These are phyloP conservation scores for Tangara arthus DNA, from an alignment of 2,797 vertebrate species.

Conservation along the genomic window DNA sequence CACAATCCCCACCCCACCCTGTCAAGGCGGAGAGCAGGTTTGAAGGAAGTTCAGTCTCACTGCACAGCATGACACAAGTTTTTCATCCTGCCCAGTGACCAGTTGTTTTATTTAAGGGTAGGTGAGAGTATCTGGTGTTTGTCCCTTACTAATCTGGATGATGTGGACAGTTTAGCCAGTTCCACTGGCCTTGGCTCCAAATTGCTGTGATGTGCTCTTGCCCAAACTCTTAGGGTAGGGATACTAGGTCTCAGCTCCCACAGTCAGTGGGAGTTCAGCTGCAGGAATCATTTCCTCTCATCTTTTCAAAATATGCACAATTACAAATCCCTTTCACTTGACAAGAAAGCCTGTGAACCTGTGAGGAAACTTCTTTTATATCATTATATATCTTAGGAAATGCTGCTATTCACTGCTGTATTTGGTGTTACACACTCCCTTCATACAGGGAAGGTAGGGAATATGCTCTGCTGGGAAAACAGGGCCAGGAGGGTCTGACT, in stretches of 20 bases:
- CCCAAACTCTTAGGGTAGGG: neutral
- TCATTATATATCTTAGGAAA: rapidly evolving
- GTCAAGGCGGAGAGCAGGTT: neutral
- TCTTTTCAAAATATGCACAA: neutral
- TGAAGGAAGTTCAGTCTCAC: neutral
- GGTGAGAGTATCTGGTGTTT: neutral
- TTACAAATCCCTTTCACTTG: neutral
- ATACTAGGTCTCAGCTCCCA: neutral
- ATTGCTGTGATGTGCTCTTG: neutral
- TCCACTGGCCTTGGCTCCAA: neutral
- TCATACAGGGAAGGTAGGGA: neutral
- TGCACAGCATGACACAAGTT: neutral
- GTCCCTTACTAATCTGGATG: neutral
- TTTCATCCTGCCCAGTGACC: neutral
- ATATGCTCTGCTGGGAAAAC: neutral
- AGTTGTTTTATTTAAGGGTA: neutral
- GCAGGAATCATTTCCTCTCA: neutral
- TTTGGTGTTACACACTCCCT: neutral
- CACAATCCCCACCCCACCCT: rapidly evolving
- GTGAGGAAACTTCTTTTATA: neutral
- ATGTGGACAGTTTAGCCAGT: neutral
- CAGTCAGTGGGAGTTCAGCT: neutral
- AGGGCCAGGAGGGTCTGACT: rapidly evolving
- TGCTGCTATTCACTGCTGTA: neutral
- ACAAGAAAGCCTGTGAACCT: neutral